A percentile compares a stretch with the other conserved stretches of the same genome.
phyloP scores from a whole-genome alignment of 2,888 invertebrate genomes.

The Epistrophella euchroma region DNA sequence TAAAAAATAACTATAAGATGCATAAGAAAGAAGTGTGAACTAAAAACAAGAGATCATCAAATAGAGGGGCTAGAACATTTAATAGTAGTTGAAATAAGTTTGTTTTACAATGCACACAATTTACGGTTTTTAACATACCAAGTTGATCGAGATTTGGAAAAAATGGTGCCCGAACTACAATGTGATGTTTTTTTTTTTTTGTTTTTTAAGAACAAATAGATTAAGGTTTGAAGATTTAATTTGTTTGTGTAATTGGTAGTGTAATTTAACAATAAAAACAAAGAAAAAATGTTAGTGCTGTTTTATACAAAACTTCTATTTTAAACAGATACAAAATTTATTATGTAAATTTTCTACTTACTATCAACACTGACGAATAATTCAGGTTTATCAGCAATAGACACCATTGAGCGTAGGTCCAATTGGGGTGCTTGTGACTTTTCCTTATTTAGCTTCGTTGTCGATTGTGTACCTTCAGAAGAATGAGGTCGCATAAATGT shows the following conservation, averaged over 20 bases:
- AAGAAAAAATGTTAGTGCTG: conserved; percentile 56
- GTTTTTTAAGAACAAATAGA: conserved; percentile 17
- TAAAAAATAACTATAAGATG: neutral
- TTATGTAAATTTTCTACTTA: conserved; percentile 86
- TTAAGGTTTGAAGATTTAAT: neutral
- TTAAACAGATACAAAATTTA: conserved; percentile 12
- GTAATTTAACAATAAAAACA: conserved; percentile 54
- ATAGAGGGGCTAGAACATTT: conserved; percentile 36
- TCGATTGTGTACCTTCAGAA: conserved; percentile 87
- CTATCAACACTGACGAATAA: conserved; percentile 97
- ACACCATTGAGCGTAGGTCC: conserved; percentile 96
- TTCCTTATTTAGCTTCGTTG: conserved; percentile 84
- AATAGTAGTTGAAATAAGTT: conserved; percentile 7
- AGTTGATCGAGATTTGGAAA: conserved; percentile 87
- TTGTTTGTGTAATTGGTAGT: conserved; percentile 46
- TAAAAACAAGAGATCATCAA: conserved; percentile 3
- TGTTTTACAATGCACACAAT: conserved; percentile 64
- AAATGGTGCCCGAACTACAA: conserved; percentile 86
- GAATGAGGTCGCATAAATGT: conserved; percentile 92
- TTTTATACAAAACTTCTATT: conserved; percentile 47
- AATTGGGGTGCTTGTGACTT: conserved; percentile 91
- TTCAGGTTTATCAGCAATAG: conserved; percentile 97
- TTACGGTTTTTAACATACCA: conserved; percentile 85
- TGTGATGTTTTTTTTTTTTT: conserved; percentile 57
- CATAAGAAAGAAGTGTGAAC: conserved; percentile 3